These are phyloP conservation scores for Heloderma charlesbogerti DNA, from an alignment of 2,113 vertebrate genomes.

Conservation along the genomic window DNA sequence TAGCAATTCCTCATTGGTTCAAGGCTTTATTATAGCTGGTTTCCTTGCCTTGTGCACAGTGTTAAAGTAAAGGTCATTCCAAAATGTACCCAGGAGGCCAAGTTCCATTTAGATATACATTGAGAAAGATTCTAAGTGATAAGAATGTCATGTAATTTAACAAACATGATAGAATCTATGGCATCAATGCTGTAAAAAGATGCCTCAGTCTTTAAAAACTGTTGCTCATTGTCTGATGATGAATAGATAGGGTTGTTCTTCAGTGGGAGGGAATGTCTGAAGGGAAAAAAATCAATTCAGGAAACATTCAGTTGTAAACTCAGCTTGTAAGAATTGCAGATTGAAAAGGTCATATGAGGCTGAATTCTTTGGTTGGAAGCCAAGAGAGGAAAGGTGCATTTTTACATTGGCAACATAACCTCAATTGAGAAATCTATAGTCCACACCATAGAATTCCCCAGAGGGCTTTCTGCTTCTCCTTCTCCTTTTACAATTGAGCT, in stretches of 20 bases:
- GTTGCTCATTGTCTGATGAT: constrained; percentile 43
- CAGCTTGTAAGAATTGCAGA: constrained; percentile 61
- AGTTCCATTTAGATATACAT: constrained; percentile 56
- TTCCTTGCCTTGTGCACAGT: constrained; percentile 19
- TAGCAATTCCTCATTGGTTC: neutral
- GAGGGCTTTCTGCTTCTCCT: neutral
- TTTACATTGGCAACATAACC: constrained; percentile 50
- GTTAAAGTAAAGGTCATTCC: constrained; percentile 54
- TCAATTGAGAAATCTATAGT: neutral
- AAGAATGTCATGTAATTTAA: constrained; percentile 38
- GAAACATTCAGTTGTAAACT: constrained; percentile 61
- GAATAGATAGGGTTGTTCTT: constrained; percentile 34
- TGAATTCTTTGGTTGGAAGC: constrained; percentile 44
- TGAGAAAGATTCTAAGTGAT: constrained; percentile 43
- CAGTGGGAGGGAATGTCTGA: neutral
- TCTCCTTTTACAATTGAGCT: neutral
- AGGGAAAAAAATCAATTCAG: constrained; percentile 43
- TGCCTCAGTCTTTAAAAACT: neutral
- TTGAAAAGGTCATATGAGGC: constrained; percentile 61
- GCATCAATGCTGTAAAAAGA: constrained; percentile 31
- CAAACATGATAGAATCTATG: neutral
- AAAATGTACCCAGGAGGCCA: constrained; percentile 43
- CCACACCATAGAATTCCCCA: neutral
- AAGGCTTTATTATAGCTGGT: neutral
- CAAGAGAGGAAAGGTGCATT: constrained; percentile 44